Evolutionary conservation across 2,888 invertebrate species (phyloP), one percentile per base, ranked within the genome.

Genomic region (Pyrochroa serraticornis): DNA sequence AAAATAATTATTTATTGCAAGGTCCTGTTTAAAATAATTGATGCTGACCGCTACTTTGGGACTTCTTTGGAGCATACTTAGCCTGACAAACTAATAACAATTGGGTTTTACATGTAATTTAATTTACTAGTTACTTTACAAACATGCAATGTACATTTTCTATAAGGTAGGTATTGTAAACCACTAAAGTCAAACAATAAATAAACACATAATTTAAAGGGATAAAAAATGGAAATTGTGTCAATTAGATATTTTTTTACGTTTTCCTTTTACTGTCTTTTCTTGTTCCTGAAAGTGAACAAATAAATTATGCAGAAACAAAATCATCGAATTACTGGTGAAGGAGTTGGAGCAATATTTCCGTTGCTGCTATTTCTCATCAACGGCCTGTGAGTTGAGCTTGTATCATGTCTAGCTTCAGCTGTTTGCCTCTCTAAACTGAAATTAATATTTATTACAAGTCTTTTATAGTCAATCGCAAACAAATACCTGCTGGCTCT

Each of bases 401-500:
- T 79, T 6, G 76, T 75, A 61, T 79, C 77, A 38, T 72, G 73
- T 59, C 73, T 74, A 9, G 52, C 44, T 36, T 45, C 54, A 14
- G 52, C 31, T 47, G 61, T 62, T 42, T 69, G 69, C 59, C 77
- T 72, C 69, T 79, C 79, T 44, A 77, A 69, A 66, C 79, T 79
- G 9, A 9, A 51, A 46, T 32, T 31, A 22, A 22, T 5, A 13
- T 45, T n/a, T 42, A 54, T 39, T n/a, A 31, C 8, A 10, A 47
- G 8, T 35, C n/a, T 7, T n/a, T 1, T 7, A 1, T 30, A 35
- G 5, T 22, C 22, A 22, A 22, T n/a, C 38, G 9, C 6, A 14
- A 35, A 22, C n/a, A 43, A 52, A 35, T 74, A 87, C 88, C 91
- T 91, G 71, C 85, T 88, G 55, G 87, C 87, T 53, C 90, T 84